A percentile compares a stretch with the other conserved stretches of the same genome.
phyloP scores from a whole-genome alignment of 2,113 vertebrate species.

The Gymnocephalus cernua region DNA sequence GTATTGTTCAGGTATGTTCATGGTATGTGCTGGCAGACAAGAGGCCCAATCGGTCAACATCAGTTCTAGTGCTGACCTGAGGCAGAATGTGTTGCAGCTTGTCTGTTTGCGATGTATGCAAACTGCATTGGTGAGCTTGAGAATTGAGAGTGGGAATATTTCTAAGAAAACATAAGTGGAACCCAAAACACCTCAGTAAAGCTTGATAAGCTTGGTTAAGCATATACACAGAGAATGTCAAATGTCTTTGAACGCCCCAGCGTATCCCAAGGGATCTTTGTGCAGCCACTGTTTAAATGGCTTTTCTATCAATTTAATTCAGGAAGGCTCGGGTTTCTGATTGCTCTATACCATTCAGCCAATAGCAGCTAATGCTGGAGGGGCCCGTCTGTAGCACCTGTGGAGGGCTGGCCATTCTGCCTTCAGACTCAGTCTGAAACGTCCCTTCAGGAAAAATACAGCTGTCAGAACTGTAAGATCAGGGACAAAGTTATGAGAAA shows the following conservation, averaged over 20 bases:
- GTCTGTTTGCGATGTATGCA: conserved; percentile 55
- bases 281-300: conserved; percentile 28
- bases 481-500: neutral
- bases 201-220: conserved; percentile 15
- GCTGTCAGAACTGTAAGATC: conserved; percentile 16
- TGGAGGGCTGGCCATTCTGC: neutral
- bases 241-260: neutral
- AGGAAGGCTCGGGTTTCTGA: conserved; percentile 46
- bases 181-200: conserved; percentile 12
- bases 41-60: conserved; percentile 44
- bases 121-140: conserved; percentile 19
- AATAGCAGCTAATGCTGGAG: conserved; percentile 31
- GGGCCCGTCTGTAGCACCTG: conserved; percentile 32
- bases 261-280: conserved; percentile 18
- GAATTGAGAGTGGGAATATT: conserved; percentile 18
- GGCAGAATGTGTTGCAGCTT: conserved; percentile 66
- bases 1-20: conserved; percentile 53
- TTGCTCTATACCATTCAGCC: conserved; percentile 14
- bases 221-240: conserved; percentile 20
- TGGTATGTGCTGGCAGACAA: conserved; percentile 48
- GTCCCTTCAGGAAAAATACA: conserved; percentile 39
- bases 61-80: conserved; percentile 45
- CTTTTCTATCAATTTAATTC: conserved; percentile 43
- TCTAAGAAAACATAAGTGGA: conserved; percentile 19
- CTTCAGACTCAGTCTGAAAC: conserved; percentile 5